Evolutionary conservation across 2,797 vertebrate species (phyloP), one percentile per base, ranked within the genome.

Genomic region (Myotis myotis): DNA sequence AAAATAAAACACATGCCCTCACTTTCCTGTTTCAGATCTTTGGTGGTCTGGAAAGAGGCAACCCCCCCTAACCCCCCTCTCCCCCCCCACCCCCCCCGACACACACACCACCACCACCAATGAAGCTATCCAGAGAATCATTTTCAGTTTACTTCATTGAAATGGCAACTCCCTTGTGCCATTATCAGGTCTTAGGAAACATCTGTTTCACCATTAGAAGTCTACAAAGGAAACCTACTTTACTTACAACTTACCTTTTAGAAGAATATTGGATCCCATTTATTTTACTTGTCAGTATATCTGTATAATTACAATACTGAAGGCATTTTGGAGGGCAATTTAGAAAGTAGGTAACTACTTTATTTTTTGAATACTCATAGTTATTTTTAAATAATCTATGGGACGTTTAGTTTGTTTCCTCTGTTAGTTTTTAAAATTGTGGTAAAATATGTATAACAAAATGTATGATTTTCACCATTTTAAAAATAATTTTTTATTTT

Each of bases 1-100:
- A 97, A 96, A 95, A 96, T 96, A 93, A 96, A 97, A 83, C 94
- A 90, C 91, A 96, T 94, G 93, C 93, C 91, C 82, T 68, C 85
- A 96, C 79, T 93, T 97, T 94, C 84, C 93, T 97, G 88, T 96
- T 97, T 97, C 71, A 92, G 80, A 74, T 94, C 75, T 87, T 94
- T 83, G 10, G 87, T 96, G 62, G 64, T 89, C 66, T 94, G 57
- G 76, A 90, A 96, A 93, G 68, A 82, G 86, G 38, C 57, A 36
- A 9, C 17, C 12, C 25, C 53, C 49, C 44, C 7, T 41, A 2
- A 41, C 41, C 41, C 47, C 13, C 8, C 44, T 9, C 41, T 41
- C 5, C 41, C 1, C 44, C 44, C 44, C 44, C 44, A 0, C 44
- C 44, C 49, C n/a, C 47, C 47, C 49, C 13, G 2, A 9, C 28